Base-by-base conservation (phyloP, 2,888 invertebrate species). In the Idaea straminata region DNA sequence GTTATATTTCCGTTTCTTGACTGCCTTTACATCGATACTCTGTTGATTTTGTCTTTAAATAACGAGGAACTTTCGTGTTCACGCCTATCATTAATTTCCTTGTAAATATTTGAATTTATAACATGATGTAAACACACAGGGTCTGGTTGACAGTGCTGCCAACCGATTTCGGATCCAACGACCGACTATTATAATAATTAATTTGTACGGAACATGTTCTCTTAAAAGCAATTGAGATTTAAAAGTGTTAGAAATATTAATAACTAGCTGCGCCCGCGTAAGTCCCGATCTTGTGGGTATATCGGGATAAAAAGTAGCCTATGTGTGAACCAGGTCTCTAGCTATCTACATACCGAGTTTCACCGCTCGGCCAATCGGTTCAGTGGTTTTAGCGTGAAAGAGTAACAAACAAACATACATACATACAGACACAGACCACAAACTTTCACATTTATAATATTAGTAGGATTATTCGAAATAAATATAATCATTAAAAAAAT, bases 151-250 rank as follows among this genome's bases (percentile, higher is more conserved):
- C 63, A 60, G 57, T 66, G 61, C 66, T 64, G 67, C 65, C 67
- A 66, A 66, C 63, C 66, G 61, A 64, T 73, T 72, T 67, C 71
- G 71, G 68, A 69, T 69, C 69, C 64, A 64, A 64, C 66, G 67
- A 71, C 59, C 66, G 68, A 70, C 69, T 70, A 65, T 64, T 68
- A 68, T 67, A 74, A 72, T 74, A 73, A 75, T 73, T 74, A 73
- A 75, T 76, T 65, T 67, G 68, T 66, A 67, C 68, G 66, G 69
- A 73, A 68, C 67, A 70, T 69, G 72, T 69, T 69, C 69, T 69
- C 66, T 68, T 64, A 63, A 10, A 47, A 13, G 10, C 47, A 47
- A 47, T 13, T 47, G 47, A 47, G 5, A 47, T 47, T 47, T 7
- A 13, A 47, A 47, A 6, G 47, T 47, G 25, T 47, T 47, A 10